These are phyloP conservation scores for Lonchura striata DNA, from an alignment of 2,113 vertebrate species.

Conservation along the genomic window DNA sequence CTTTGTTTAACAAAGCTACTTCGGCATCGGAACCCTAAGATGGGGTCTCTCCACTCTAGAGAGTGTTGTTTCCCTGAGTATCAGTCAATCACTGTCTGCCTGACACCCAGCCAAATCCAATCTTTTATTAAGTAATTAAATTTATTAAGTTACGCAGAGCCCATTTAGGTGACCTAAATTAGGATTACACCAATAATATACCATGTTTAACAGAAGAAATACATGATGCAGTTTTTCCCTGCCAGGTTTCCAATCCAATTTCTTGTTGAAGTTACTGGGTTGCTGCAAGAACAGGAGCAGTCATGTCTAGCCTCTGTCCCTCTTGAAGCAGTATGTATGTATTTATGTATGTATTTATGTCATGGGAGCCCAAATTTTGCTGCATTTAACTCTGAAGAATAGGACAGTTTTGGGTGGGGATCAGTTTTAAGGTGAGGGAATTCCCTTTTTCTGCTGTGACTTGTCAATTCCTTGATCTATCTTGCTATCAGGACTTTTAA, in stretches of 20 bases:
- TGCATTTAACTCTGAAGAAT: neutral
- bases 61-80: neutral
- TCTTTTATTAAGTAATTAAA: conserved; percentile 40
- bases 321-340: neutral
- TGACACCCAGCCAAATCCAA: neutral
- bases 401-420: neutral
- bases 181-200: neutral
- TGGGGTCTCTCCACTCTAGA: neutral
- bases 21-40: accelerated
- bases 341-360: accelerated
- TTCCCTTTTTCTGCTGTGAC: neutral
- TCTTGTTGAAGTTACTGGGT: neutral
- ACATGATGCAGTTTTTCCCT: neutral
- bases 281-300: accelerated
- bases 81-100: neutral
- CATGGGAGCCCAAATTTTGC: accelerated
- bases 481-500: neutral
- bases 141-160: neutral
- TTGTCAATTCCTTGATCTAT: neutral
- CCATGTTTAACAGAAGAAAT: neutral
- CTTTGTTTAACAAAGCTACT: neutral
- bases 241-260: neutral
- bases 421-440: neutral
- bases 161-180: conserved; percentile 8
- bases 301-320: neutral